A percentile compares a stretch with the other conserved stretches of the same genome.
phyloP scores from a whole-genome alignment of 37 sponge, comb jelly and placozoan genomes.

The Tethya wilhelma region DNA sequence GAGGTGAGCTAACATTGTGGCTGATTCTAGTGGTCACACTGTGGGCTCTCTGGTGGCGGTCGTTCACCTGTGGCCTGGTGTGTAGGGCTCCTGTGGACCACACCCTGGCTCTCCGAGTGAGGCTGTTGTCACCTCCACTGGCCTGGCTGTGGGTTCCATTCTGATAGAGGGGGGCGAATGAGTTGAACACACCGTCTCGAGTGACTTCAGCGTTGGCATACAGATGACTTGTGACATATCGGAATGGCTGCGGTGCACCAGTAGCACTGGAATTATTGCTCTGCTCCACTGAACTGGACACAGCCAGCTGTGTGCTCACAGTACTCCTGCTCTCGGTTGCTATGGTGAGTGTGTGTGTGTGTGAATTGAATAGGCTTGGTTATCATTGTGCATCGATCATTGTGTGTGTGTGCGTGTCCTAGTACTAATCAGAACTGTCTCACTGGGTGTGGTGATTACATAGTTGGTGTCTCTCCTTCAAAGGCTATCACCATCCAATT shows the following conservation, averaged over 20 bases:
- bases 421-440: no score
- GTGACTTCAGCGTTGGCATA: slow-evolving; percentile 14
- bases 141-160: no score
- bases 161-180: slow-evolving; percentile 15
- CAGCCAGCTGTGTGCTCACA: neutral
- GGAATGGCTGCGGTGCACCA: neutral
- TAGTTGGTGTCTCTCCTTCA: no score
- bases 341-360: slow-evolving; percentile 14
- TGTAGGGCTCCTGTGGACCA: neutral
- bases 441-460: no score
- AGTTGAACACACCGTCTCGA: neutral
- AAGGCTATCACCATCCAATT: no score
- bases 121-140: no score
- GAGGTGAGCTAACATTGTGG: neutral
- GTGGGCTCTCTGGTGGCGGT: neutral
- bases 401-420: no score
- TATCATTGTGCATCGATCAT: no score
- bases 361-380: neutral
- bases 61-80: neutral
- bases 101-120: neutral
- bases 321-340: neutral
- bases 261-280: neutral
- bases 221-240: neutral
- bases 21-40: neutral
- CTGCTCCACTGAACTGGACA: slow-evolving; percentile 24